Evolutionary conservation across 2,888 invertebrate species (phyloP).

Genomic region (Rotaria magnacalcarata): DNA sequence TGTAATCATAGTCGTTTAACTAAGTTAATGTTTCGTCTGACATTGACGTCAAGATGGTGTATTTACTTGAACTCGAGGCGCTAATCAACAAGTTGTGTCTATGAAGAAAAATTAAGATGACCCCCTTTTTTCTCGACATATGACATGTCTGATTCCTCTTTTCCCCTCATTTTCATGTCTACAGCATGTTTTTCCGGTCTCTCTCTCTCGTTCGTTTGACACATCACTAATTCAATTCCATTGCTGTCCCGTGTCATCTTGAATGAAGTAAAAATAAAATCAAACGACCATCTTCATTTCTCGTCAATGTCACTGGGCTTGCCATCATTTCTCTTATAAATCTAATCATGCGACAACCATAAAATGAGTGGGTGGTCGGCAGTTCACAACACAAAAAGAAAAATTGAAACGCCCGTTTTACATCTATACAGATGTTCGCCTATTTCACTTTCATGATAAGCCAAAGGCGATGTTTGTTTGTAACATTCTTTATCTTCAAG

Average conservation of each 20-base stretch:
- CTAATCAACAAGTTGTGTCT: constrained; percentile 17
- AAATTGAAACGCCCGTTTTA: constrained; percentile 23
- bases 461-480: constrained; percentile 18
- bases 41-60: neutral
- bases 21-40: neutral
- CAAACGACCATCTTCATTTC: neutral
- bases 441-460: constrained; percentile 31
- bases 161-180: neutral
- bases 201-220: constrained; percentile 12
- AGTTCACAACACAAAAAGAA: neutral
- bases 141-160: neutral
- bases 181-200: constrained; percentile 21
- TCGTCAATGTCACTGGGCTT: neutral
- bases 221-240: constrained; percentile 26
- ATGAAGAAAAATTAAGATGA: neutral
- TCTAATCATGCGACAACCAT: constrained; percentile 18
- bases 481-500: neutral
- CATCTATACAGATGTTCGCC: neutral
- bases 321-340: neutral
- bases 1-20: neutral
- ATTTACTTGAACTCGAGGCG: neutral
- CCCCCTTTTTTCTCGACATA: neutral
- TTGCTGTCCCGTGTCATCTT: neutral
- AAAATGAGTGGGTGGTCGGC: constrained; percentile 29
- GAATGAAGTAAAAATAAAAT: neutral